These are phyloP conservation scores for Saccopteryx leptura DNA, from an alignment of 2,113 vertebrate species.

Conservation along the genomic window DNA sequence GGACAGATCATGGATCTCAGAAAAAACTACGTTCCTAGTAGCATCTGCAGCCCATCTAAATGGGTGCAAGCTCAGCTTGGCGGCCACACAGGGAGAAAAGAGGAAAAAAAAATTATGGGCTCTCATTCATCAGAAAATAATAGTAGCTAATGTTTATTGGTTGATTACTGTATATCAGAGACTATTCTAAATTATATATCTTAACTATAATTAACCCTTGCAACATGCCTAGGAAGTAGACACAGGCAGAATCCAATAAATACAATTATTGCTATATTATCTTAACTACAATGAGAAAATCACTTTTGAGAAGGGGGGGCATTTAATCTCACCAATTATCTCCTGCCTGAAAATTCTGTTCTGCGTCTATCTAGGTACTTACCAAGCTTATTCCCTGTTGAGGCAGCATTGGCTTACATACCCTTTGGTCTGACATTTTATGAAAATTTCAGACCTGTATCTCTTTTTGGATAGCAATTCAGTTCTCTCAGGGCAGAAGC, in stretches of 20 bases:
- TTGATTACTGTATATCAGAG: not conserved
- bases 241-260: not conserved
- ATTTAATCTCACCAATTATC: not conserved
- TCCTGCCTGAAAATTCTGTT: not conserved
- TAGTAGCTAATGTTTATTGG: conserved; percentile 29
- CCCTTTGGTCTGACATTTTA: not conserved
- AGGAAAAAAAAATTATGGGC: not conserved
- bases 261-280: not conserved
- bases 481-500: not conserved
- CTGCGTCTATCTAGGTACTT: not conserved
- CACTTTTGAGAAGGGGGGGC: not conserved
- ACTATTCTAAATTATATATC: not conserved
- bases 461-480: not conserved
- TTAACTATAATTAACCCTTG: not conserved
- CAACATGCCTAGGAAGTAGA: not conserved
- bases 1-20: not conserved
- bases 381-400: not conserved
- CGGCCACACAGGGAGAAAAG: conserved; percentile 4
- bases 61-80: not conserved
- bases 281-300: not conserved
- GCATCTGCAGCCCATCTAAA: not conserved
- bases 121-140: conserved; percentile 32
- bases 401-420: not conserved
- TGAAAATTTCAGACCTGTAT: not conserved
- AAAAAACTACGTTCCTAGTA: not conserved